Evolutionary conservation across 2,888 invertebrate species (phyloP), one percentile per base, ranked within the genome.

Genomic region (Drosophila kanekoi): DNA sequence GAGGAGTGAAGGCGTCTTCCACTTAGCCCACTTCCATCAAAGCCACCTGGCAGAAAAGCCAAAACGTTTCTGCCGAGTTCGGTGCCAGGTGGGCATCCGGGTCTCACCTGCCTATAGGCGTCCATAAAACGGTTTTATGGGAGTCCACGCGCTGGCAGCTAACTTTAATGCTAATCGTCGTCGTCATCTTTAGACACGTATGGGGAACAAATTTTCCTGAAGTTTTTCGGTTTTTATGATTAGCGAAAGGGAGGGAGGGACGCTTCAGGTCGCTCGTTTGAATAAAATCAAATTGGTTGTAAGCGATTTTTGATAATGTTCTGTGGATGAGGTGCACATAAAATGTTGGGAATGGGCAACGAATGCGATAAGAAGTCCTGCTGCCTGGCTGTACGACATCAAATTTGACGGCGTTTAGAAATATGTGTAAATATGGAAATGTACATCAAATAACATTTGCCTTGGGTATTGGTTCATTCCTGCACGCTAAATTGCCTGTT

Each of bases 91-190:
- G 66, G 47, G 59, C 38, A 35, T 59, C 48, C 62, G 40, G 47
- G 70, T 75, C 79, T 68, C 80, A 79, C 86, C 87, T 86, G 80
- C 77, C 80, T 83, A 86, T 72, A 69, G 74, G 65, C 63, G 70
- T 52, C 59, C 64, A 88, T 83, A 88, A 83, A 83, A 86, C 64
- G 72, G 54, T 83, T 88, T 83, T 79, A 83, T 83, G 86, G 62
- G 66, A 64, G 1, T 38, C 43, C 65, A 28, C 40, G 9, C 44
- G 43, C 44, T 58, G 47, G 13, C 9, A 67, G 66, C 68, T 41
- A 77, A 83, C 69, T 88, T 80, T 86, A 86, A 86, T 83, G 89
- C 88, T 88, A 88, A 83, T 88, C 87, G 84, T 63, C 83, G 58
- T 81, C 79, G 51, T 63, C 73, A 80, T 78, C 81, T 51, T 54